A percentile compares a stretch with the other conserved stretches of the same genome.
Conservation (phyloP, 2,113 vertebrate species). For the Silurus glanis region DNA sequence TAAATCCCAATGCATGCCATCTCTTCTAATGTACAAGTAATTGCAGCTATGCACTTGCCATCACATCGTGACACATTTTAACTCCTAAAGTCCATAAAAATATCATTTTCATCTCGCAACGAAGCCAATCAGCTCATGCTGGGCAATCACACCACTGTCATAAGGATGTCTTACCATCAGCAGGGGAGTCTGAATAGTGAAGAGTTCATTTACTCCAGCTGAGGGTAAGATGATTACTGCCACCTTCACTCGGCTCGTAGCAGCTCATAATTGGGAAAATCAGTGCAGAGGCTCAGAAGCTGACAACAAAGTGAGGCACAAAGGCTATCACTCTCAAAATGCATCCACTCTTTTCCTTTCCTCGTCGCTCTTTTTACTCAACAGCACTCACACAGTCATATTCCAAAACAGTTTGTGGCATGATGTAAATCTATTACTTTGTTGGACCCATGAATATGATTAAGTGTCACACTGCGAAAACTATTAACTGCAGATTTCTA, state of each 20-base stretch:
- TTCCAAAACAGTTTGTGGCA: background rate
- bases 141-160: conserved; percentile 1
- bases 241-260: conserved; percentile 46
- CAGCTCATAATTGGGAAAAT: conserved; percentile 60
- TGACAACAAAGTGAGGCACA: conserved; percentile 41
- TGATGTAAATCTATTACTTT: background rate
- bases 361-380: background rate
- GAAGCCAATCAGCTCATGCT: conserved; percentile 33
- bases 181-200: conserved; percentile 40
- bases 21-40: background rate
- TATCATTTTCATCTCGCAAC: conserved; percentile 41
- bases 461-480: background rate
- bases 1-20: background rate
- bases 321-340: background rate
- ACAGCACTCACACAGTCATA: background rate
- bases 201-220: conserved; percentile 59
- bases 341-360: background rate
- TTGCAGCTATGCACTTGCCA: background rate
- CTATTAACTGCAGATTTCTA: background rate
- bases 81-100: conserved; percentile 15
- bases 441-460: background rate
- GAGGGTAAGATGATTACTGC: conserved; percentile 45
- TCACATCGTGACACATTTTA: conserved; percentile 15
- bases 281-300: conserved; percentile 45
- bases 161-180: conserved; percentile 25